A percentile compares a stretch with the other conserved stretches of the same genome.
phyloP scores from a whole-genome alignment of 2,797 vertebrate species.

The Nothura maculosa region DNA sequence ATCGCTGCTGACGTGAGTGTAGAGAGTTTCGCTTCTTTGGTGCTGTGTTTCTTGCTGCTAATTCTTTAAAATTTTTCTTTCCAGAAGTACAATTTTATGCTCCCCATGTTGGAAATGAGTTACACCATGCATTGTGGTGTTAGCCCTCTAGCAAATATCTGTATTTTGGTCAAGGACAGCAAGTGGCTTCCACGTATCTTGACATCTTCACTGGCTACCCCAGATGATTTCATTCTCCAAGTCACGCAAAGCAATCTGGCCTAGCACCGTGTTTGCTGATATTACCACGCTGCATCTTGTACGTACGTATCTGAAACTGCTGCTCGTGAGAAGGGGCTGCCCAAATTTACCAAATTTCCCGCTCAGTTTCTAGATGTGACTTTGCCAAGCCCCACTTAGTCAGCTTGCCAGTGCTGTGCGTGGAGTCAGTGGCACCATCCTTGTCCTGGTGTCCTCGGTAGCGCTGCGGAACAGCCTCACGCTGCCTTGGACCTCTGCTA shows the following conservation, averaged over 20 bases:
- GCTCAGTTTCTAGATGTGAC: neutral
- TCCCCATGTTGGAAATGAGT: neutral
- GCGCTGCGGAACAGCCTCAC: too few relatives aligned
- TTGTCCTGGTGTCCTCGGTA: neutral
- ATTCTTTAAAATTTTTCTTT: neutral
- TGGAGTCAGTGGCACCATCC: neutral
- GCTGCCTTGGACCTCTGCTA: neutral
- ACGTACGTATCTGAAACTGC: neutral
- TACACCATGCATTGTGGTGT: neutral
- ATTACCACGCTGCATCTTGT: rapidly evolving
- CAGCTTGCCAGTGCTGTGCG: neutral
- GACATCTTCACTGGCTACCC: neutral
- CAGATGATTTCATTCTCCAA: neutral
- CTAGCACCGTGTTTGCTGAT: neutral
- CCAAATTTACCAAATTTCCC: neutral
- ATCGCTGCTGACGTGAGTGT: neutral
- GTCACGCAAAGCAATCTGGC: rapidly evolving
- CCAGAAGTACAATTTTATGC: neutral
- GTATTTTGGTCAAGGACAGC: neutral
- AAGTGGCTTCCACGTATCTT: neutral
- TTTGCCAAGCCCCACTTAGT: neutral
- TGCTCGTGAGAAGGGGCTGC: neutral
- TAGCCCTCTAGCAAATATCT: neutral
- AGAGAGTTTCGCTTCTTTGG: neutral
- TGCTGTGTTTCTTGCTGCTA: neutral